A percentile compares a stretch with the other conserved stretches of the same genome.
Evolutionary conservation across 2,888 invertebrate genomes (phyloP).

Genomic region (Drosophila testacea): DNA sequence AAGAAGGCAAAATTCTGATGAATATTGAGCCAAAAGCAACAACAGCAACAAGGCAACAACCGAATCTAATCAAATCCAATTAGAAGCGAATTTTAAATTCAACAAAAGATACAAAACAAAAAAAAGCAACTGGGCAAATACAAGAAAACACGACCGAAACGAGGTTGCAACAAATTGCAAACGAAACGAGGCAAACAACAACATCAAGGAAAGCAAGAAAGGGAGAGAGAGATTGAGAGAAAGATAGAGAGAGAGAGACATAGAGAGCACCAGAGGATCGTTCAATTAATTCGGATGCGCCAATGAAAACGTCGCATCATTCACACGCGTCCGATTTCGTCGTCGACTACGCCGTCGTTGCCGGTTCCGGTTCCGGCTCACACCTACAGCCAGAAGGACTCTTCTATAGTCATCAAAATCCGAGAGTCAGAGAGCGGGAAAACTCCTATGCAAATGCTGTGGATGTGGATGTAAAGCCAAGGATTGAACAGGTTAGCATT

Average conservation of each 20-base stretch:
- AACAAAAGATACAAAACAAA: slow-evolving; percentile 11
- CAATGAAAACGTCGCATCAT: slow-evolving; percentile 84
- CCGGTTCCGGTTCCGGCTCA: slow-evolving; percentile 38
- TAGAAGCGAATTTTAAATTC: slow-evolving; percentile 46
- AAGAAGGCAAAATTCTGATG: slow-evolving; percentile 31
- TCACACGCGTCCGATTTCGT: slow-evolving; percentile 81
- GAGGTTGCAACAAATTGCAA: slow-evolving; percentile 38
- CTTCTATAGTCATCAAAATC: slow-evolving; percentile 24
- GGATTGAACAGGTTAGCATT: slow-evolving; percentile 58
- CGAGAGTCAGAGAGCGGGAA: slow-evolving; percentile 23
- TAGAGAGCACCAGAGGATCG: slow-evolving; percentile 61
- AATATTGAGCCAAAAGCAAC: slow-evolving; percentile 32
- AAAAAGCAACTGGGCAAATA: slow-evolving; percentile 14
- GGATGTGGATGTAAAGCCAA: slow-evolving; percentile 55
- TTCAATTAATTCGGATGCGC: slow-evolving; percentile 72
- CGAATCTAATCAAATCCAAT: slow-evolving; percentile 55
- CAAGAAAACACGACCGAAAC: slow-evolving; percentile 25
- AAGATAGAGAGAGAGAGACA: slow-evolving; percentile 25
- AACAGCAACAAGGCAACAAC: slow-evolving; percentile 30
- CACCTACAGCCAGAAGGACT: slow-evolving; percentile 31
- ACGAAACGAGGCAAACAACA: slow-evolving; percentile 26
- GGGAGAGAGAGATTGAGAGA: slow-evolving; percentile 9
- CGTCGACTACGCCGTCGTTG: slow-evolving; percentile 83
- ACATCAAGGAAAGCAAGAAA: slow-evolving; percentile 12
- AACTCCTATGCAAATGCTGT: slow-evolving; percentile 24